Evolutionary conservation across 2,888 invertebrate genomes (phyloP), one percentile per base, ranked within the genome.

Genomic region (Arenicola marina): DNA sequence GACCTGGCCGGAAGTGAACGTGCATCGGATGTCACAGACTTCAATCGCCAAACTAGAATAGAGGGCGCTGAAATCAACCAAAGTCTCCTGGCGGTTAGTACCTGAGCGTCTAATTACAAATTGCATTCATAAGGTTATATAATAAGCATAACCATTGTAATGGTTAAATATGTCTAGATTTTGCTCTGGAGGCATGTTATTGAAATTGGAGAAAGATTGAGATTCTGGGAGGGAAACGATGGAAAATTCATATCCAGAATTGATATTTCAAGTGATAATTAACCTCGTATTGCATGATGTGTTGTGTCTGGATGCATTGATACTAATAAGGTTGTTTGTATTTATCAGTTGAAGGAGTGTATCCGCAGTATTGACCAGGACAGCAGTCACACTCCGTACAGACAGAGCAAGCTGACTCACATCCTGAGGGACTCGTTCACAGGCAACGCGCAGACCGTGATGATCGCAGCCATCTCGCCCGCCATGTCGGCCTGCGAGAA

Each of bases 41-140:
- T 76, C 44, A 77, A 78, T 70, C 74, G 73, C 64, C 81, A 82
- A 67, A 81, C 81, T 1, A 63, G 81, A 31, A 73, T 79, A 67
- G 83, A 83, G 67, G 83, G 83, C 24, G 83, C 83, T 7, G 82
- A 82, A 66, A 83, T 83, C 65, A 83, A 83, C 69, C 82, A 82
- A 63, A 81, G 81, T 68, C 73, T 82, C 4, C 69, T 83, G 18
- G 82, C 82, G 44, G 82, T 83, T 70, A 69, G 79, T 74, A 2
- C 11, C n/a, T n/a, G n/a, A n/a, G n/a, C n/a, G n/a, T n/a, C n/a
- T n/a, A n/a, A n/a, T n/a, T n/a, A n/a, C n/a, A n/a, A n/a, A n/a
- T n/a, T n/a, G n/a, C n/a, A n/a, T n/a, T n/a, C n/a, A n/a, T n/a
- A n/a, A n/a, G n/a, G n/a, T n/a, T n/a, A n/a, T n/a, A n/a, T n/a